Base-by-base conservation (phyloP, 92 coral and sea anemone genomes). In the Nematostella vectensis region DNA sequence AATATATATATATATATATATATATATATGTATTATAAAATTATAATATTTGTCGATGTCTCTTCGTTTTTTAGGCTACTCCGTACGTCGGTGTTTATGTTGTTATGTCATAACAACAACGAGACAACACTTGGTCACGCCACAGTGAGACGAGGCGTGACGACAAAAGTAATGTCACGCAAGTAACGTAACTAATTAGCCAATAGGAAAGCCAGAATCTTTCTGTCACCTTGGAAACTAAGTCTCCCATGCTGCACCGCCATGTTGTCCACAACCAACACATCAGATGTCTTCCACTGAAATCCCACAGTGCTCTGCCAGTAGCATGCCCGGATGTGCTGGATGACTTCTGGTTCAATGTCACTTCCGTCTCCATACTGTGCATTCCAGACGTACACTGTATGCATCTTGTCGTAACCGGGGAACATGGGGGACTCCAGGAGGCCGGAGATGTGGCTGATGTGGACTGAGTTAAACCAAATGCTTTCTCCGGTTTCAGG, bases 301-400 rank as follows among this genome's bases (percentile, higher is more conserved):
- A 80, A 80, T 11, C 84, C 95, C 11, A 76, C 87, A 3, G 88
- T 81, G 65, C 83, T 65, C 24, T 71, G 59, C 88, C 95, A 85
- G 43, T 67, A 59, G 15, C 67, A 59, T 30, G 81, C 76, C 22
- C 88, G 72, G 57, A 85, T 71, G 65, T 85, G 84, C 72, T 85
- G 84, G 27, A 80, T 58, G 25, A 75, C 78, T 15, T 58, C 78
- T 8, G 74, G 72, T 63, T 75, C 81, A 29, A 85, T 80, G 12
- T 83, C 77, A 24, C 74, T 76, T 28, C 83, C 81, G 42, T 76
- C 83, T 1, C 94, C 94, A 67, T 72, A 88, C 31, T 64, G 70
- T 33, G 74, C 44, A 54, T 68, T 69, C 70, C 62, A 76, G 19
- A 50, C 50, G 58, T 65, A 76, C 3, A 61, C 47, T 3, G 63